These are phyloP conservation scores for Sandelia bainsii DNA, from an alignment of 2,797 vertebrate genomes.

Conservation along the genomic window DNA sequence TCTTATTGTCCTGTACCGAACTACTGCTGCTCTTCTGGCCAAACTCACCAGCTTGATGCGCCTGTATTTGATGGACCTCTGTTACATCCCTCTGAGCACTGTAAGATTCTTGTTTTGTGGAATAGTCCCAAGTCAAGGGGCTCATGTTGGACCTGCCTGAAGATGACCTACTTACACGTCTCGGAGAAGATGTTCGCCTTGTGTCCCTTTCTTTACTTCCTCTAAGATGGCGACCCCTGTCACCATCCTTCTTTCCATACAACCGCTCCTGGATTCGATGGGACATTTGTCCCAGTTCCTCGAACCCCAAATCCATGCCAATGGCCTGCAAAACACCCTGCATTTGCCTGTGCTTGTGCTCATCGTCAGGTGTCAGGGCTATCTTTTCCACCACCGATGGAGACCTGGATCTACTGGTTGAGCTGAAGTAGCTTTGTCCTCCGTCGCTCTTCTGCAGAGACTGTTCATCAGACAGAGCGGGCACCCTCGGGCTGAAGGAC, in stretches of 20 bases:
- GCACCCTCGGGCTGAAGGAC: constrained; percentile 35
- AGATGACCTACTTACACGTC: constrained; percentile 52
- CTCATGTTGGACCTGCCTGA: constrained; percentile 65
- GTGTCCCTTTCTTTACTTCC: constrained; percentile 37
- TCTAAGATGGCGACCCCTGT: background rate
- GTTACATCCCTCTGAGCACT: constrained; percentile 11
- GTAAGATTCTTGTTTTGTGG: constrained; percentile 21
- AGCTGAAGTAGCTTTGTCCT: constrained; percentile 8
- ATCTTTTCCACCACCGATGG: constrained; percentile 42
- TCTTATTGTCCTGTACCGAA: constrained; percentile 13
- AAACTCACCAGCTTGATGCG: constrained; percentile 3
- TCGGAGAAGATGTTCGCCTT: constrained; percentile 7
- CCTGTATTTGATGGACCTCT: constrained; percentile 2
- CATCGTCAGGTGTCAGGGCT: constrained; percentile 50
- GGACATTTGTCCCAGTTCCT: constrained; percentile 79
- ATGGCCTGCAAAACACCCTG: constrained; percentile 76
- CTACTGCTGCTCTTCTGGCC: constrained; percentile 4
- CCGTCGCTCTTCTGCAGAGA: constrained; percentile 3
- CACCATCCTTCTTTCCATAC: constrained; percentile 70
- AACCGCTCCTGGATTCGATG: constrained; percentile 77
- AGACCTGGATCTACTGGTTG: constrained; percentile 41
- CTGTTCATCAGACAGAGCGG: constrained; percentile 27
- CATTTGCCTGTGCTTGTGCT: constrained; percentile 72
- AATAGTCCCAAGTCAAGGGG: constrained; percentile 20
- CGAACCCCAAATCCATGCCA: constrained; percentile 75